Evolutionary conservation across 2,113 vertebrate species (phyloP), one percentile per base, ranked within the genome.

Genomic region (Cnemophilus loriae): DNA sequence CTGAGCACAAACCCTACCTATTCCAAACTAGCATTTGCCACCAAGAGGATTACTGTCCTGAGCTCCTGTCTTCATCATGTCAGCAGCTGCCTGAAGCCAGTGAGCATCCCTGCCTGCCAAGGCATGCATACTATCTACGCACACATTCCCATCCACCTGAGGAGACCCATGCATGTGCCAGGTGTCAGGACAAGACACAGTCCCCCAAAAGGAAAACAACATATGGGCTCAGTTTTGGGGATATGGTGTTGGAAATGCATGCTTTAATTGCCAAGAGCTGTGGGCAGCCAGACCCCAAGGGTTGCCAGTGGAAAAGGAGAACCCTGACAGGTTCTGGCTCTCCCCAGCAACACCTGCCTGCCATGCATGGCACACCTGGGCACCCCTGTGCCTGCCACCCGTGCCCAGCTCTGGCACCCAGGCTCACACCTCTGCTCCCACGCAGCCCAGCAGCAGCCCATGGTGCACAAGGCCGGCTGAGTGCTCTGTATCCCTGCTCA

Each of bases 131-230:
- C 20, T 5, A 16, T 41, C 1, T 1, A 56, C 35, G 20, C 59
- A 56, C 18, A 1, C 9, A 3, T 19, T 17, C 16, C 53, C 6
- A 8, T 37, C 61, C 35, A 32, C 39, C 35, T 1, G 0, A 22
- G 24, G 21, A 80, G 26, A 79, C 9, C 52, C 8, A 13, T 6
- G 15, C 12, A 16, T 2, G 2, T 8, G 15, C 37, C 35, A 28
- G 63, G 24, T 1, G 0, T n/a, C 49, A 26, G 47, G 28, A 44
- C 0, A 3, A 50, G 35, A 23, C 35, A 10, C 0, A 1, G 53
- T 1, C 1, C 19, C 6, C 19, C 6, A 2, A 37, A 59, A 41
- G n/a, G 28, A 74, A 53, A 37, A 28, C 1, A 0, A 44, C 35
- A 47, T 4, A 1, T 2, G 3, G 16, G 8, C 77, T 76, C 3